Base-by-base conservation (phyloP, 2,888 invertebrate genomes). In the Agrochola lychnidis region DNA sequence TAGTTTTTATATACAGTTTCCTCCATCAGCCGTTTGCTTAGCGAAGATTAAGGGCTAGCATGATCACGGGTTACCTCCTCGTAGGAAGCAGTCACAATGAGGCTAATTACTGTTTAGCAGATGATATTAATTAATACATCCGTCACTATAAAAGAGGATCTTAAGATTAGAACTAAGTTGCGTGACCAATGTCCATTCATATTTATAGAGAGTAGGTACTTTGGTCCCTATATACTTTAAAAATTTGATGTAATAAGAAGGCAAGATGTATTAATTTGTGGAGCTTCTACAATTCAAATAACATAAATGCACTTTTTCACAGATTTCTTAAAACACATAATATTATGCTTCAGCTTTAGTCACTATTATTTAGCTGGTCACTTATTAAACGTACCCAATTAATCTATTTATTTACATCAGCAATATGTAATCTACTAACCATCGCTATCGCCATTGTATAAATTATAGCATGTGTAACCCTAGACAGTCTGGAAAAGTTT, bases 111-210 rank as follows among this genome's bases (percentile, higher is more conserved):
- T 79, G 36, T 64, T 59, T 59, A 75, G 30, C 59, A 70, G 66
- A 79, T 79, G 69, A 80, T 61, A 53, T 22, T 74, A 79, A 79
- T 80, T 25, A 67, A 62, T 42, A 70, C 70, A 67, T 80, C 79
- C 79, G 70, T 66, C 22, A 36, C 36, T 45, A 14, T 40, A n/a
- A 42, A 22, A 56, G n/a, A 75, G 4, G n/a, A 63, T 53, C 57
- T 53, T 51, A 74, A 10, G 25, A 57, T 51, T 40, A 57, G n/a
- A 19, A 79, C 12, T 16, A 45, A 64, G 14, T 69, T 53, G 63
- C 57, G 42, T 68, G 74, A 45, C 57, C 25, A 14, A 42, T n/a
- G 16, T 25, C 9, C n/a, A 42, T 56, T n/a, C 16, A 25, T 56
- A 25, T 62, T 14, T n/a, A 22, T 68, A n/a, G 16, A 30, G 3